These are phyloP conservation scores for Oreocharis arfaki DNA, from an alignment of 2,113 vertebrate species.

Conservation along the genomic window DNA sequence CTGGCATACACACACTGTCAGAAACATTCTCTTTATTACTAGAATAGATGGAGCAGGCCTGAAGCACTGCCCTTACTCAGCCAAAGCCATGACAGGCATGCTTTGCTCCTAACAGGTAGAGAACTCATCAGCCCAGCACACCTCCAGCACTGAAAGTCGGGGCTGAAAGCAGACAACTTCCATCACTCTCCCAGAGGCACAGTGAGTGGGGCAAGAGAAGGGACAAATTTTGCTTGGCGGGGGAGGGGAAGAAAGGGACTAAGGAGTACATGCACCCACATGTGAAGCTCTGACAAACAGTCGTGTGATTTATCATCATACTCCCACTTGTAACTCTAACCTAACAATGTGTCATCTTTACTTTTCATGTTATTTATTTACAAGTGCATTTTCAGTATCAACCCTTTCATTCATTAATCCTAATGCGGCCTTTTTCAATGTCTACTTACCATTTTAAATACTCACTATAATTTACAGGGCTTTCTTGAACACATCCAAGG, in stretches of 20 bases:
- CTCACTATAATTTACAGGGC: slow-evolving; percentile 80
- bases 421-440: slow-evolving; percentile 81
- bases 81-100: background rate
- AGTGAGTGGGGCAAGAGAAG: background rate
- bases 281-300: slow-evolving; percentile 35
- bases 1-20: background rate
- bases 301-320: slow-evolving; percentile 64
- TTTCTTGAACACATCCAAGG: slow-evolving; percentile 80
- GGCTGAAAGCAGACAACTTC: background rate
- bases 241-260: background rate
- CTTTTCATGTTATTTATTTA: slow-evolving; percentile 80
- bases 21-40: background rate
- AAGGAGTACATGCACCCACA: background rate
- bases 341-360: slow-evolving; percentile 77
- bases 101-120: background rate
- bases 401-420: slow-evolving; percentile 82
- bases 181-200: background rate
- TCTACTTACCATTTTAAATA: slow-evolving; percentile 85
- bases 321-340: slow-evolving; percentile 73
- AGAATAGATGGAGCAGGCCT: background rate
- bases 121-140: background rate
- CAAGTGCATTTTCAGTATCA: slow-evolving; percentile 78
- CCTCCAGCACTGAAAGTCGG: background rate
- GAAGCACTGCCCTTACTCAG: background rate
- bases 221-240: background rate